A percentile compares a stretch with the other conserved stretches of the same genome.
These are phyloP conservation scores for Syritta pipiens DNA, from an alignment of 2,888 invertebrate species.

Conservation along the genomic window DNA sequence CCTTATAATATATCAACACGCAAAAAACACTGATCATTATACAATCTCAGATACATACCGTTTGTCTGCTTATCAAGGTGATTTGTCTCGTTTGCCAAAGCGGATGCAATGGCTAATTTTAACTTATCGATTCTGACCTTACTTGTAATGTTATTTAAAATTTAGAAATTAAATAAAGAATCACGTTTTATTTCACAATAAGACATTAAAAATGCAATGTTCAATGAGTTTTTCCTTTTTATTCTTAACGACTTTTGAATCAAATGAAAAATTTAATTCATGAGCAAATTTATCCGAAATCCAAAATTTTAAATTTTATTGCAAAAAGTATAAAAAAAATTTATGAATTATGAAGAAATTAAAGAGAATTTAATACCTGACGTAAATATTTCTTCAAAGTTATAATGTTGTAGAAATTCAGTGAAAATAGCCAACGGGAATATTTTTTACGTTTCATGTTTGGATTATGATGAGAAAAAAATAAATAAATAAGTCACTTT, in stretches of 20 bases:
- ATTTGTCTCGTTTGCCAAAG: constrained; percentile 61
- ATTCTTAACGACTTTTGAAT: neutral
- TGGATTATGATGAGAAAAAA: too few species aligned
- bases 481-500: too few species aligned
- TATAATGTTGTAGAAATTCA: too few species aligned
- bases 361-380: too few species aligned
- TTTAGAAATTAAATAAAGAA: constrained; percentile 14
- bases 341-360: too few species aligned
- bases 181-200: constrained; percentile 1
- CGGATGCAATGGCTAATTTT: constrained; percentile 55
- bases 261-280: too few species aligned
- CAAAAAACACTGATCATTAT: constrained; percentile 16
- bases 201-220: neutral
- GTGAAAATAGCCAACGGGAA: too few species aligned
- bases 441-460: too few species aligned
- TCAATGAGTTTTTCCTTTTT: neutral
- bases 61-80: constrained; percentile 68
- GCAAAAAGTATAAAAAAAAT: too few species aligned
- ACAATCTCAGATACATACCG: constrained; percentile 36
- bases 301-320: too few species aligned
- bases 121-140: constrained; percentile 48
- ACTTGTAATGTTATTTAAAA: constrained; percentile 50
- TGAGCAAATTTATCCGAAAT: too few species aligned
- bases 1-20: constrained; percentile 25
- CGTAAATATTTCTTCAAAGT: too few species aligned